These are phyloP conservation scores for Leptinotarsa rubiginosa DNA, from an alignment of 2,888 invertebrate genomes.

Conservation along the genomic window DNA sequence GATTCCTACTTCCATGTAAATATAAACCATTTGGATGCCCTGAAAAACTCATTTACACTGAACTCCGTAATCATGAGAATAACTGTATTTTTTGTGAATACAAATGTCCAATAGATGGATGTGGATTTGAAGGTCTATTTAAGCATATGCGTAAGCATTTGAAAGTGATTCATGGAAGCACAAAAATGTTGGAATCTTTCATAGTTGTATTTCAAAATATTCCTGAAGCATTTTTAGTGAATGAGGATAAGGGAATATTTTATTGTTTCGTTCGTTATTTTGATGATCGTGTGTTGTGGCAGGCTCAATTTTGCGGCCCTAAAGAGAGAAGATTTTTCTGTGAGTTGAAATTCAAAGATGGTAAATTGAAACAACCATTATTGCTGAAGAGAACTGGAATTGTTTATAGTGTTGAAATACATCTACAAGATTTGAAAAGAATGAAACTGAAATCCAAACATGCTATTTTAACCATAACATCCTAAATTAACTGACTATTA, in stretches of 20 bases:
- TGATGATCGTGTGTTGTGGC: conserved; percentile 49
- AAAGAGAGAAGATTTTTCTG: conserved; percentile 54
- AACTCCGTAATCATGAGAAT: conserved; percentile 51
- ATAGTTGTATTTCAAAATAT: conserved; percentile 55
- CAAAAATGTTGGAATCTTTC: conserved; percentile 49
- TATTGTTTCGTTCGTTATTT: conserved; percentile 41
- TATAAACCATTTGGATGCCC: conserved; percentile 53
- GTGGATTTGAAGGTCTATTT: conserved; percentile 49
- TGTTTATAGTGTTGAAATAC: conserved; percentile 47
- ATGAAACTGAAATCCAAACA: conserved; percentile 56
- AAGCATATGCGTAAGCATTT: conserved; percentile 52
- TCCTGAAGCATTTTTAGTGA: conserved; percentile 51
- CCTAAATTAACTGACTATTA: conserved; percentile 29
- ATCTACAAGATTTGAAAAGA: conserved; percentile 52
- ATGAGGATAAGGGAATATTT: conserved; percentile 55
- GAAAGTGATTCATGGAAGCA: conserved; percentile 55
- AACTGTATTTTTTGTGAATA: conserved; percentile 56
- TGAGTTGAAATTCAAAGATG: conserved; percentile 54
- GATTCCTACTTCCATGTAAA: conserved; percentile 50
- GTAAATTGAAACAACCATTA: conserved; percentile 48
- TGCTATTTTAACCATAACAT: conserved; percentile 53
- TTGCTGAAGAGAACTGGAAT: conserved; percentile 49
- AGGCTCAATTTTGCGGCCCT: conserved; percentile 55
- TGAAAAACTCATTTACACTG: conserved; percentile 50
- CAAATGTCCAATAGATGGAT: conserved; percentile 52